Conservation (phyloP, 2,888 invertebrate species). For the Cephus nigrinus region DNA sequence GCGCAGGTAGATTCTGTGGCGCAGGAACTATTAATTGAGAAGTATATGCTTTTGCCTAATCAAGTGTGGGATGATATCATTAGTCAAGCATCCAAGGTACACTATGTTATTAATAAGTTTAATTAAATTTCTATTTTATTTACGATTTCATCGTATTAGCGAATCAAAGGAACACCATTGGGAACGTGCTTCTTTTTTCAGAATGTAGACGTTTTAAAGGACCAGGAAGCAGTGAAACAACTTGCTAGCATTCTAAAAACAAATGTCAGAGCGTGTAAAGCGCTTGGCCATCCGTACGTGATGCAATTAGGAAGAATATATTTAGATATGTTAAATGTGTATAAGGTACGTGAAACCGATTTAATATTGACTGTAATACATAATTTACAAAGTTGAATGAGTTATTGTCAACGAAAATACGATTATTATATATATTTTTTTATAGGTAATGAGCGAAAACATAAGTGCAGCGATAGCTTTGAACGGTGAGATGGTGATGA, state of each 20-base stretch:
- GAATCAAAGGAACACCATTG: constrained; percentile 1
- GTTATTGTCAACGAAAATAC: constrained; percentile 1
- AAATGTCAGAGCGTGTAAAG: constrained; percentile 98
- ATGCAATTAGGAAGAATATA: constrained; percentile 96
- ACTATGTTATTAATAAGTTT: constrained; percentile 7
- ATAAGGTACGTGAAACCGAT: constrained; percentile 77
- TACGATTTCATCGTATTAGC: not conserved
- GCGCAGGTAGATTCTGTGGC: constrained; percentile 91
- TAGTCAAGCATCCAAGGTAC: constrained; percentile 88
- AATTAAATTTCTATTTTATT: not conserved
- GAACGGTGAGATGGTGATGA: constrained; percentile 96
- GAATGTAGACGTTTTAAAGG: constrained; percentile 96
- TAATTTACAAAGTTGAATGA: not conserved
- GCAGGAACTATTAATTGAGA: constrained; percentile 95
- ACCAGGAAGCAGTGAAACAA: constrained; percentile 96
- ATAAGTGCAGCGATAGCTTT: constrained; percentile 93
- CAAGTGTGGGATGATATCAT: constrained; percentile 99
- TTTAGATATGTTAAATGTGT: constrained; percentile 98
- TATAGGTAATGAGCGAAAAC: constrained; percentile 84
- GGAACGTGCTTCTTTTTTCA: constrained; percentile 43
- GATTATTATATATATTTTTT: not conserved
- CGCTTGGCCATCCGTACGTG: constrained; percentile 96
- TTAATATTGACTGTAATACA: not conserved
- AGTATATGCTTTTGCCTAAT: constrained; percentile 97
- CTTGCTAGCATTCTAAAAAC: constrained; percentile 98